Conservation (phyloP, 37 sponge, comb jelly and placozoan genomes). For the Sycon ciliatum region DNA sequence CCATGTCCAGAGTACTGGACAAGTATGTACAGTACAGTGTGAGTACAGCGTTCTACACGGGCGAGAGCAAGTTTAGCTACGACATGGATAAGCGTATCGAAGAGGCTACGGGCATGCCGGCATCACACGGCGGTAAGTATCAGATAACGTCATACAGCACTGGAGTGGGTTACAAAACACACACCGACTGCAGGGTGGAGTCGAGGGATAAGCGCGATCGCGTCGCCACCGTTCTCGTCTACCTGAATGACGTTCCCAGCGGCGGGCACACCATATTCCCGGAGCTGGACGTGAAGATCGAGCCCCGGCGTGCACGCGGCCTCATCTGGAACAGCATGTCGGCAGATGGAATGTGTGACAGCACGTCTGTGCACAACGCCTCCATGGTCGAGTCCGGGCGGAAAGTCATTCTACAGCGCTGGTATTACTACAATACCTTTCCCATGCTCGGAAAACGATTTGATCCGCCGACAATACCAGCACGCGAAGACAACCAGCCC, state of each 20-base stretch:
- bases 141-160: conserved; percentile 15
- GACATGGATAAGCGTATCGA: conserved; percentile 6
- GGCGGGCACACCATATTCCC: conserved; percentile 1
- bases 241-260: background rate
- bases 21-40: background rate
- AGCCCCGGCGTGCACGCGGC: background rate
- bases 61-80: background rate
- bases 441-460: conserved; percentile 10
- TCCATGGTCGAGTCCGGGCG: background rate
- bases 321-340: conserved; percentile 23
- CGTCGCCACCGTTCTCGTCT: background rate
- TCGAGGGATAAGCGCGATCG: background rate
- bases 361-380: conserved; percentile 11
- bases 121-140: conserved; percentile 14
- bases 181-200: conserved; percentile 1
- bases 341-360: conserved; percentile 13
- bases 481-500: conserved; percentile 1
- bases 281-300: background rate
- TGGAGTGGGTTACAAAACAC: background rate
- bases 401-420: conserved; percentile 16
- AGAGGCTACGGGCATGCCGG: conserved; percentile 3
- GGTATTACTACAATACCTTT: conserved; percentile 21
- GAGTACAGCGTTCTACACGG: conserved; percentile 5
- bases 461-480: background rate
- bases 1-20: background rate